Percentiles rank a stretch among this genome's conserved stretches.
These are phyloP conservation scores for Agrochola macilenta DNA, from an alignment of 2,888 invertebrate species.

Conservation along the genomic window DNA sequence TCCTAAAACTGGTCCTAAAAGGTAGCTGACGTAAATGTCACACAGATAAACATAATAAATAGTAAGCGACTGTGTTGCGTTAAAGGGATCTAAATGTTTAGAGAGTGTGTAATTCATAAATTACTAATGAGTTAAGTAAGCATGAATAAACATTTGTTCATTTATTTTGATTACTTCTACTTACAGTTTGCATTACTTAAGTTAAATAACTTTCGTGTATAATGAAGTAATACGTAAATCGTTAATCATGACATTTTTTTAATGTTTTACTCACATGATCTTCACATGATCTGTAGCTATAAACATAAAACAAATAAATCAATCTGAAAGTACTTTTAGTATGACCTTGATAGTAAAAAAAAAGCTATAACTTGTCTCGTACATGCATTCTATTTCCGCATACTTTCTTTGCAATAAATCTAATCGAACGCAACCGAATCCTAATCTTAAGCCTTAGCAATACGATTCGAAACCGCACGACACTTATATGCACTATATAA, in stretches of 20 bases:
- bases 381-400: conserved; percentile 58
- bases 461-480: conserved; percentile 7
- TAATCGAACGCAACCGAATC: background rate
- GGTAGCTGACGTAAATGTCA: too few species aligned
- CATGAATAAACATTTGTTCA: background rate
- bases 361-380: conserved; percentile 23
- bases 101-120: conserved; percentile 24
- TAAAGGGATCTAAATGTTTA: conserved; percentile 26
- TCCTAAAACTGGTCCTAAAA: too few species aligned
- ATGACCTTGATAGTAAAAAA: conserved; percentile 45
- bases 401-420: conserved; percentile 36
- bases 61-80: background rate
- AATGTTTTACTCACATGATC: background rate
- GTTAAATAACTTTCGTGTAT: background rate
- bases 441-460: background rate
- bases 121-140: conserved; percentile 11
- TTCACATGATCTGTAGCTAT: background rate
- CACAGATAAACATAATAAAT: too few species aligned
- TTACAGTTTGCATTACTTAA: background rate
- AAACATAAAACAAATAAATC: background rate
- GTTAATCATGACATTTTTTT: background rate
- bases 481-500: background rate
- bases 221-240: background rate
- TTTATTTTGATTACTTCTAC: conserved; percentile 30
- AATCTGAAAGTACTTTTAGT: background rate